Base-by-base conservation (phyloP, 2,888 invertebrate genomes). In the Orthosia gracilis region DNA sequence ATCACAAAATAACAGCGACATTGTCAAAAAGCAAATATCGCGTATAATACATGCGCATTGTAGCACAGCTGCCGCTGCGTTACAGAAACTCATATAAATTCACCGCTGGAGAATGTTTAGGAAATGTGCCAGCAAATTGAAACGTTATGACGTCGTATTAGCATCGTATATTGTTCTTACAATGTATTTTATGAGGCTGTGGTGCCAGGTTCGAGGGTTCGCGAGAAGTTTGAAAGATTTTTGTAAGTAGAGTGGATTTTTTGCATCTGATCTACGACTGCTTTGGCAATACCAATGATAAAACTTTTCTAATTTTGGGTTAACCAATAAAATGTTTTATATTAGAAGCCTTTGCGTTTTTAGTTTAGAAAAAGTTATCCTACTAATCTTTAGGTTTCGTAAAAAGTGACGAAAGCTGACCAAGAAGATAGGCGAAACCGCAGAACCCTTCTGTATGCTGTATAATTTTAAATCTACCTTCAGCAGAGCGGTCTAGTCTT, bases 121-220 rank as follows among this genome's bases (percentile, higher is more conserved):
- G 77, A 78, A 87, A 87, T 87, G 80, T 86, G 81, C 79, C 73
- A 62, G 83, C 78, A 85, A 82, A 86, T 86, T 86, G 85, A 87
- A 86, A 83, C 87, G 75, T 83, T 87, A 85, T 73, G 75, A 74
- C 83, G 77, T 63, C 76, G 67, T 87, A 83, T 87, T 87, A 87
- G 85, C 81, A 78, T 80, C 72, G 65, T 64, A 76, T 85, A 82
- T 85, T 87, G 79, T 81, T 81, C 87, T 75, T 76, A 83, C 85
- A 85, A 83, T 83, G 85, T 87, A 76, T 86, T 87, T 86, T 87
- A 87, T 83, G 79, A 76, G 75, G 61, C 66, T 58, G 70, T 69
- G 82, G 67, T 65, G 66, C 69, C 57, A 64, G 57, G 58, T 65
- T 80, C 68, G 11, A 64, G 47, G 15, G 23, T 12, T 58, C 49